Evolutionary conservation across 2,888 invertebrate species (phyloP), one percentile per base, ranked within the genome.

Genomic region (Entomobrya multifasciata): DNA sequence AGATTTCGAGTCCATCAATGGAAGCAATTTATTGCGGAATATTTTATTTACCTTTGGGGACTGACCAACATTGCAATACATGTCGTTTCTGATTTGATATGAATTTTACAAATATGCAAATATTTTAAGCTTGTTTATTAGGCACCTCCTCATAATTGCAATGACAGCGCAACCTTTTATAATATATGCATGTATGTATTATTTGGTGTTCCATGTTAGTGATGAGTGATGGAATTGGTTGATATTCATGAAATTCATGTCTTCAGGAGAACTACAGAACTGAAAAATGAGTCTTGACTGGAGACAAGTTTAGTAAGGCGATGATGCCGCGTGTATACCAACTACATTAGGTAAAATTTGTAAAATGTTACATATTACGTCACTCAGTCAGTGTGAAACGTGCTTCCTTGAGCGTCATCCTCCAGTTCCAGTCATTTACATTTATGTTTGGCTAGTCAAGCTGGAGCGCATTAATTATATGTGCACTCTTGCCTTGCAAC

Each of bases 101-200:
- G 25, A 47, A 13, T 67, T 67, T 44, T 30, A n/a, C n/a, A n/a
- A 44, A 25, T 67, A n/a, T 47, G 70, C 47, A 70, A 70, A 70
- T 47, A 70, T 70, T 70, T 47, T 44, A 70, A 6, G 15, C 70
- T 70, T 70, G 70, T 70, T 70, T 70, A 70, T 27, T 70, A n/a
- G 44, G 15, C n/a, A 25, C 44, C 47, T 70, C 13, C 13, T n/a
- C n/a, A n/a, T n/a, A n/a, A n/a, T n/a, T n/a, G n/a, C n/a, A n/a
- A n/a, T n/a, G n/a, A n/a, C n/a, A n/a, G n/a, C 47, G 47, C 25
- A 25, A 11, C 47, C 22, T 67, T 44, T 67, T 44, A 67, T 67
- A 44, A 44, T n/a, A n/a, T n/a, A n/a, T n/a, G n/a, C n/a, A n/a
- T n/a, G n/a, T n/a, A n/a, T n/a, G n/a, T n/a, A n/a, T n/a, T n/a